Percentiles rank a stretch among this genome's conserved stretches.
Conservation (phyloP, 2,113 vertebrate species). For the Clarias magur region DNA sequence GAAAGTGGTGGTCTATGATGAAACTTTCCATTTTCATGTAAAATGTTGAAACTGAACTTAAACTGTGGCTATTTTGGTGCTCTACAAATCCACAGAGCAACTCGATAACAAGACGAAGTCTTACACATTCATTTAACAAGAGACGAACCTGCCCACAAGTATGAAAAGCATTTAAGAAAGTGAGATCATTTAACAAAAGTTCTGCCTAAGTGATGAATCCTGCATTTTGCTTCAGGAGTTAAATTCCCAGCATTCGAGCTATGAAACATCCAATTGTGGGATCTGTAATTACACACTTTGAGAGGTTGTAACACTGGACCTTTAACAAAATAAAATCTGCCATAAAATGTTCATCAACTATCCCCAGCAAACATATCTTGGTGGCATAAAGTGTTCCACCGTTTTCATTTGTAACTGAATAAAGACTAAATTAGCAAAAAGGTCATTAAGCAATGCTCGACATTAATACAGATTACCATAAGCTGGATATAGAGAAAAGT, state of each 20-base stretch:
- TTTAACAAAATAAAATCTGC: background rate
- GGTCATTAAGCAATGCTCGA: slow-evolving; percentile 21
- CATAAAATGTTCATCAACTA: background rate
- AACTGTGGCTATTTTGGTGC: slow-evolving; percentile 10
- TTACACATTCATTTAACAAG: slow-evolving; percentile 26
- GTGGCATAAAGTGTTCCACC: background rate
- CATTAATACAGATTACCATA: slow-evolving; percentile 37
- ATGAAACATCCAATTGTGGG: background rate
- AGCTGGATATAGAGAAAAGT: slow-evolving; percentile 22
- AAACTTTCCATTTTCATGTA: slow-evolving; percentile 1
- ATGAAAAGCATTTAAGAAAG: slow-evolving; percentile 3
- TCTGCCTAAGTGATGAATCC: background rate
- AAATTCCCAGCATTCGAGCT: background rate
- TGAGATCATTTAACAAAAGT: background rate
- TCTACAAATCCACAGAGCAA: slow-evolving; percentile 37
- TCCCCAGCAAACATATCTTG: background rate
- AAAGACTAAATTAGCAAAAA: slow-evolving; percentile 25
- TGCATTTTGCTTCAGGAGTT: background rate
- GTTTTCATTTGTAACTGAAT: slow-evolving; percentile 7
- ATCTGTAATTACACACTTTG: background rate
- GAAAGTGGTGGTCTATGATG: slow-evolving; percentile 33
- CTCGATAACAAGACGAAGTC: slow-evolving; percentile 8
- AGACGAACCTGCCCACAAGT: slow-evolving; percentile 11
- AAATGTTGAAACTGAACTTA: slow-evolving; percentile 8
- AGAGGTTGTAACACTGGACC: background rate